phyloP scores from a whole-genome alignment of 2,888 invertebrate genomes.

The Diaperis boleti region DNA sequence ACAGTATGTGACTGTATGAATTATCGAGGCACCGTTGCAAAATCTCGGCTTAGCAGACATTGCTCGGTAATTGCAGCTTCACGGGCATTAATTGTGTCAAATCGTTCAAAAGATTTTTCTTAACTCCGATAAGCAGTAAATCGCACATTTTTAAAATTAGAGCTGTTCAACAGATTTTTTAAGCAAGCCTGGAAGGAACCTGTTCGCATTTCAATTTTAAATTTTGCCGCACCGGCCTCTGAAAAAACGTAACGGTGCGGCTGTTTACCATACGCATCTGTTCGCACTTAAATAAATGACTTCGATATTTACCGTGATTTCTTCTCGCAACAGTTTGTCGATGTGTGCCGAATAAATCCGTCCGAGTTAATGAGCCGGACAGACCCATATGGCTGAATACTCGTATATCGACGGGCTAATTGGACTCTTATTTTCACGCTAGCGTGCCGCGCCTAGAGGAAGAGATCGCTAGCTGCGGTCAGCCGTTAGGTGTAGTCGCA shows the following conservation, averaged over 20 bases:
- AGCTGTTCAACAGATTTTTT: too few relatives aligned
- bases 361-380: constrained; percentile 25
- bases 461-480: constrained; percentile 9
- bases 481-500: constrained; percentile 2
- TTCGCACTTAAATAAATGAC: background rate
- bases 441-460: constrained; percentile 23
- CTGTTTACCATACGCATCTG: constrained; percentile 11
- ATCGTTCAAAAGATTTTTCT: too few relatives aligned
- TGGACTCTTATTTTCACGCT: constrained; percentile 22
- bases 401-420: constrained; percentile 19
- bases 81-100: constrained; percentile 2
- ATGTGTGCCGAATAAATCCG: constrained; percentile 27
- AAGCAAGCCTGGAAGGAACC: too few relatives aligned
- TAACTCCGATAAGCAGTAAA: too few relatives aligned
- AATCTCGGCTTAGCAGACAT: background rate
- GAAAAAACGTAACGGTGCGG: constrained; percentile 10
- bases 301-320: constrained; percentile 19
- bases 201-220: too few relatives aligned
- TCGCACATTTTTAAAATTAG: too few relatives aligned
- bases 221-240: background rate
- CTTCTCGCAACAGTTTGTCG: constrained; percentile 28
- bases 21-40: constrained; percentile 14
- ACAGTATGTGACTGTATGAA: constrained; percentile 19
- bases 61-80: background rate
- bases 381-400: constrained; percentile 22